Base-by-base conservation (phyloP, 2,113 vertebrate species). In the Mobula birostris region DNA sequence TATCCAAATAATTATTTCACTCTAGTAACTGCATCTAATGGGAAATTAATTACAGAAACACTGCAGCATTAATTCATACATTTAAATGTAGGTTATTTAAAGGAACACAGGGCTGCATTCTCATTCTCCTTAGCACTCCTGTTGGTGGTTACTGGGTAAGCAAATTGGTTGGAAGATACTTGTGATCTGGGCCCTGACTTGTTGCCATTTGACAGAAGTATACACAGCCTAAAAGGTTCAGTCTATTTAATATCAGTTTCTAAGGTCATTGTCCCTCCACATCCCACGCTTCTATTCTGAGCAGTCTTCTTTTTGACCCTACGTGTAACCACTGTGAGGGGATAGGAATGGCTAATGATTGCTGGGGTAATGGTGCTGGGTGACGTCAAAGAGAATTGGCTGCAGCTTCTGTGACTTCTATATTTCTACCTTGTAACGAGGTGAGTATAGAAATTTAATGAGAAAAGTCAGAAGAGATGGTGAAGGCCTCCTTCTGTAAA, bases 1-100 rank as follows among this genome's bases (percentile, higher is more conserved):
- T 93, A 93, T 76, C 72, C 70, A 93, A 93, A 93, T 93, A 93
- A 93, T 93, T 70, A 93, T 93, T 93, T 93, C 91, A 93, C 91
- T 93, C 91, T 56, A 74, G 70, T 93, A 93, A 93, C 91, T 93
- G 91, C 72, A 93, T 93, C 91, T 93, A 93, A 93, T 93, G 91
- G 36, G 91, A 74, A 93, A 74, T 93, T 93, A 93, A 93, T 93
- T 93, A 93, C 66, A 93, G 68, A 70, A 74, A 56, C 70, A 93
- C 56, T 93, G 48, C 9, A 29, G 70, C 91, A 74, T 74, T 93
- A 70, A 93, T 93, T 93, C 74, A 74, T 93, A 74, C 24, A 56
- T 36, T 93, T 93, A 48, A 93, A 0, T 27, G 1, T 76, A 19
- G 70, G 74, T 74, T 76, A 74, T 56, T 93, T 93, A 74, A 93